These are phyloP conservation scores for Papilio protenor DNA, from an alignment of 2,888 invertebrate genomes.

Conservation along the genomic window DNA sequence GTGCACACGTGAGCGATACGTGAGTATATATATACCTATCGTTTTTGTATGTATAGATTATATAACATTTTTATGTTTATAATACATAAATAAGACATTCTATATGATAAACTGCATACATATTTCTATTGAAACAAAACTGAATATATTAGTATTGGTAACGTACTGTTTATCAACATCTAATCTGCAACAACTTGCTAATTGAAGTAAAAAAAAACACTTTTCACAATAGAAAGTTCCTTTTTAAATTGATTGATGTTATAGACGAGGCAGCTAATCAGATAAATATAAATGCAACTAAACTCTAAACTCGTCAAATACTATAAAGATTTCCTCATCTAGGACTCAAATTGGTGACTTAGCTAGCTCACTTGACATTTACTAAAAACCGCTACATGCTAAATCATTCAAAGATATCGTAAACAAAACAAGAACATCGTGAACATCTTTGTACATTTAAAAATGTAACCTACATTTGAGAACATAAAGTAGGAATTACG, in stretches of 20 bases:
- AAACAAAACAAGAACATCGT: background rate
- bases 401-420: background rate
- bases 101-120: background rate
- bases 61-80: constrained; percentile 3
- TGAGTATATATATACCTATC: constrained; percentile 11
- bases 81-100: background rate
- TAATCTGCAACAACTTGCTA: background rate
- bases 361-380: too few species aligned
- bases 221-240: background rate
- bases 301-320: background rate
- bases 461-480: constrained; percentile 14
- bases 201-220: background rate
- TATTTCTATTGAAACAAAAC: background rate
- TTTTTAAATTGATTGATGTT: background rate
- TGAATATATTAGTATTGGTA: background rate
- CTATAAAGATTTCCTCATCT: background rate
- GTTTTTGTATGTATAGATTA: background rate
- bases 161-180: background rate
- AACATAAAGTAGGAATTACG: constrained; percentile 11
- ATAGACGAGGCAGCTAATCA: background rate
- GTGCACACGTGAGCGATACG: constrained; percentile 32
- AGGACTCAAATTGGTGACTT: too few species aligned
- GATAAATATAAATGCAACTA: background rate
- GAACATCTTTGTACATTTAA: background rate
- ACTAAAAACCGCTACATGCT: too few species aligned